These are phyloP conservation scores for Philaethria dido DNA, from an alignment of 2,888 invertebrate species.

Conservation along the genomic window DNA sequence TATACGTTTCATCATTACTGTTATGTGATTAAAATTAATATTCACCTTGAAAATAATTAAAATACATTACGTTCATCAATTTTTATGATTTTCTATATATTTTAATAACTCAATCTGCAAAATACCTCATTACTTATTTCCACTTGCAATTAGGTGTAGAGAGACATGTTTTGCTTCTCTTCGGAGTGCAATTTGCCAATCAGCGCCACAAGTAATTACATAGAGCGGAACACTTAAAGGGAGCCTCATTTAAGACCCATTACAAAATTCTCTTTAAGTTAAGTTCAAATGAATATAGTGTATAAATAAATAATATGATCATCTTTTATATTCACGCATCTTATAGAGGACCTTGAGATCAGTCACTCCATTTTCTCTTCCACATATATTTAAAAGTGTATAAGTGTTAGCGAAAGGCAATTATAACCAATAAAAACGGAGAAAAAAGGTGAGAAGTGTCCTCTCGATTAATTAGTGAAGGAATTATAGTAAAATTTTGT, in stretches of 20 bases:
- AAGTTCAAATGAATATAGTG: not conserved
- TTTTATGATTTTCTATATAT: constrained; percentile 43
- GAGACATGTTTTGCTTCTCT: constrained; percentile 5
- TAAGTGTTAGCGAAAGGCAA: too few relatives aligned
- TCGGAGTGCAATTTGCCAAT: constrained; percentile 37
- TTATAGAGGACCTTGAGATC: not conserved
- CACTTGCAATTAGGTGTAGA: constrained; percentile 27
- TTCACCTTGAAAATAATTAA: not conserved
- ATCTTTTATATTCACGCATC: not conserved
- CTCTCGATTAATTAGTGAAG: too few relatives aligned
- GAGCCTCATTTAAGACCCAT: constrained; percentile 46
- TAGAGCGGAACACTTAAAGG: constrained; percentile 47
- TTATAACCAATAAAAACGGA: too few relatives aligned
- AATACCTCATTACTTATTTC: constrained; percentile 29
- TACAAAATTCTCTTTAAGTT: not conserved
- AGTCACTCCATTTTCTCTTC: too few relatives aligned
- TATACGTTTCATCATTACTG: too few relatives aligned
- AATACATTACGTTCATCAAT: not conserved
- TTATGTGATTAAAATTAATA: not conserved
- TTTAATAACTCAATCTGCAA: constrained; percentile 48
- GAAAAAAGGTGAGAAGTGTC: too few relatives aligned
- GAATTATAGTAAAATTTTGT: too few relatives aligned
- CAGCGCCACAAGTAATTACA: constrained; percentile 43
- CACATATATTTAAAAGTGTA: too few relatives aligned
- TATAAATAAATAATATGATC: not conserved